Base-by-base conservation (phyloP, 1,140 invertebrate species). In the Drosophila paulistorum region DNA sequence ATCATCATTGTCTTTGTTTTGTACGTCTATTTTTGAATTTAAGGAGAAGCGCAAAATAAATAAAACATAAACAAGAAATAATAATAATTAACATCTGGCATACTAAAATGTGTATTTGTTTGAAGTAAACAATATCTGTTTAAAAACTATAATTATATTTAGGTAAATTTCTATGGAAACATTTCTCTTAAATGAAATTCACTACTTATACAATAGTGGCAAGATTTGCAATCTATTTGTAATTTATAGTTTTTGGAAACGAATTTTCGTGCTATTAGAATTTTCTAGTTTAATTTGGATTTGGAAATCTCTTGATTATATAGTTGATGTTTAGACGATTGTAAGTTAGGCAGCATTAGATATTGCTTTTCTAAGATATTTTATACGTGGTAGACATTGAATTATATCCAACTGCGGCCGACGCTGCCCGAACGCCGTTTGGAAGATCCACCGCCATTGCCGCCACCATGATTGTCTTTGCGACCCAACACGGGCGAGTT, bases 401-500 rank as follows among this genome's bases (percentile, higher is more conserved):
- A 20, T 39, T 90, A 92, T 58, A 92, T 90, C 91, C 91, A 92
- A 68, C 79, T 92, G 2, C 91, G 79, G 9, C 91, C 91, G 3
- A 91, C 90, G 61, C 91, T 92, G 9, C 91, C 91, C 0, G 91
- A 92, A 26, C 91, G 71, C 1, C 90, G 78, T 42, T 92, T 92
- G 23, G 63, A 66, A 1, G 76, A 79, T 42, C 87, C 80, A 11
- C 78, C 71, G 55, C 59, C 39, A 14, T 58, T 23, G 7, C 81
- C 74, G 7, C 76, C 60, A 4, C 63, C 30, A 26, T 57, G 69
- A 30, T 64, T 64, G 17, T 94, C 93, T 91, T 96, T 96, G 80
- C 96, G 93, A 9, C 94, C 94, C 91, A 97, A 93, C 45, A 97
- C 95, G 3, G 96, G 96, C 91, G 96, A 97, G 1, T 95, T 95